phyloP scores from a whole-genome alignment of 2,888 invertebrate genomes.

The Cepaea hortensis region DNA sequence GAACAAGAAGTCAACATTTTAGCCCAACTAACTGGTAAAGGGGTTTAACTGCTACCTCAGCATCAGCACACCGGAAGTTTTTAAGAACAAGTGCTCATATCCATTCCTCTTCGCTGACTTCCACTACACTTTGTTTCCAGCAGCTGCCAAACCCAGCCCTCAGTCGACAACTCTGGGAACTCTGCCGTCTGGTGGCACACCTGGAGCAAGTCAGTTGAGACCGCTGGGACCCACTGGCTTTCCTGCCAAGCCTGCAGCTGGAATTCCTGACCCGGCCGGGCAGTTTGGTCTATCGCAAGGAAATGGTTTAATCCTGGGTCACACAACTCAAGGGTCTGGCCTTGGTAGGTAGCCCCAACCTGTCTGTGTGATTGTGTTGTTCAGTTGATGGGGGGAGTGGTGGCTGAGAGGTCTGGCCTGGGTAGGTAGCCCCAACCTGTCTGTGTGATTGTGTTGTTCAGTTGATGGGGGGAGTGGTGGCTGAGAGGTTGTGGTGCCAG shows the following conservation, averaged over 20 bases:
- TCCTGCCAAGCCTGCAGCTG: not conserved
- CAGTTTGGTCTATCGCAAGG: not conserved
- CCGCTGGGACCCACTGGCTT: conserved; percentile 13
- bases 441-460: no score
- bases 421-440: no score
- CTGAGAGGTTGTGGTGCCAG: no score
- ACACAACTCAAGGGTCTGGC: not conserved
- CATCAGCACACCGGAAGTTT: no score
- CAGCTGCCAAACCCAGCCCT: conserved; percentile 39
- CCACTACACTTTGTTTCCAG: not conserved
- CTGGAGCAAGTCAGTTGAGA: not conserved
- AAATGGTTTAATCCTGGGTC: conserved; percentile 10
- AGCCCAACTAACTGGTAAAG: no score
- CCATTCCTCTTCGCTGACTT: no score
- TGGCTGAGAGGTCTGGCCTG: no score
- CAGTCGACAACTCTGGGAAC: conserved; percentile 15
- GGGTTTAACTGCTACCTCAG: no score
- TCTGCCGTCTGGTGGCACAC: not conserved
- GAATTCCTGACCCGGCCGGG: not conserved
- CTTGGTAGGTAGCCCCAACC: not conserved
- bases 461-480: not conserved
- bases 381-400: no score
- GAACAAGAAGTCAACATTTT: no score
- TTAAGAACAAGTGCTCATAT: no score
- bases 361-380: no score